Evolutionary conservation across 1,140 invertebrate species (phyloP).

Genomic region (Octopus sinensis): DNA sequence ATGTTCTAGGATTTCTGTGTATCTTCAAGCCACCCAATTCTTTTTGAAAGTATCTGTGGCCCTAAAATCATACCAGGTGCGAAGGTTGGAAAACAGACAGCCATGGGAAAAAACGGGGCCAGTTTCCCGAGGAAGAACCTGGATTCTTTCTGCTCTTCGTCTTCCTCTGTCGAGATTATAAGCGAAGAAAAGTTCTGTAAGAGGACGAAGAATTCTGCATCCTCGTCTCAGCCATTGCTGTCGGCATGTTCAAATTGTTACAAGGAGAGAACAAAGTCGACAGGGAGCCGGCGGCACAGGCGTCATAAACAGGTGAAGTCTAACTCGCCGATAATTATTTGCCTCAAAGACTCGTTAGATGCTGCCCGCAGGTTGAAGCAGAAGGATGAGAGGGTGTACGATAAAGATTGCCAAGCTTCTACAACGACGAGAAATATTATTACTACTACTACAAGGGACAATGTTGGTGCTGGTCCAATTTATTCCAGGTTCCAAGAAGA

Average conservation of each 20-base stretch:
- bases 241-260: slow-evolving; percentile 51
- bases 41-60: no score
- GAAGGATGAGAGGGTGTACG: slow-evolving; percentile 18
- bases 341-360: slow-evolving; percentile 48
- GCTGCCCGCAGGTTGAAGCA: slow-evolving; percentile 37
- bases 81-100: no score
- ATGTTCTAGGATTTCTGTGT: no score
- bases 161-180: slow-evolving; percentile 36
- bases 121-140: no score
- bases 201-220: slow-evolving; percentile 28
- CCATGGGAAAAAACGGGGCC: no score
- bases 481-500: slow-evolving; percentile 15
- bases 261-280: slow-evolving; percentile 31
- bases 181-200: slow-evolving; percentile 40
- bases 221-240: background rate
- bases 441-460: no score
- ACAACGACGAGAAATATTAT: background rate
- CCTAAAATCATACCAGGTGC: no score
- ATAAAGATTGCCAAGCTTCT: slow-evolving; percentile 14
- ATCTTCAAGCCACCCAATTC: no score
- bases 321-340: slow-evolving; percentile 51
- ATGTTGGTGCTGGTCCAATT: no score
- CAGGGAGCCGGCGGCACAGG: slow-evolving; percentile 6
- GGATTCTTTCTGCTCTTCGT: no score
- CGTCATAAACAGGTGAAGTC: slow-evolving; percentile 37